Percentiles rank a stretch among this genome's conserved stretches.
Conservation (phyloP, 2,113 vertebrate species). For the Labrus mixtus region DNA sequence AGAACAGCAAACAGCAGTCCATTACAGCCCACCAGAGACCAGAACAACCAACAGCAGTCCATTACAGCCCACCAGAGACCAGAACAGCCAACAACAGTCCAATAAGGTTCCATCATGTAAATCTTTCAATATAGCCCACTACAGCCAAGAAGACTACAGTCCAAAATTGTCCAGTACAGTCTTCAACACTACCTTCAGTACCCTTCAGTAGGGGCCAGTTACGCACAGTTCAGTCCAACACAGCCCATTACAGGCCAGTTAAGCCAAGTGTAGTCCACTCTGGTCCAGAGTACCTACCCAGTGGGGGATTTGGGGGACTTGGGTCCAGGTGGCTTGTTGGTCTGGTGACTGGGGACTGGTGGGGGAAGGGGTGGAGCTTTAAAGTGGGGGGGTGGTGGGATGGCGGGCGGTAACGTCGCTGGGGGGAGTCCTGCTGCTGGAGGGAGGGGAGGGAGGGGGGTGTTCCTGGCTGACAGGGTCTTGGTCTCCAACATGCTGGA, state of each 20-base stretch:
- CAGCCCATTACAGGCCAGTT: too few relatives aligned
- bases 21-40: too few relatives aligned
- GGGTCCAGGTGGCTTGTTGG: slow-evolving; percentile 31
- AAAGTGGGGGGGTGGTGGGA: slow-evolving; percentile 58
- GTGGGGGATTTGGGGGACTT: slow-evolving; percentile 38
- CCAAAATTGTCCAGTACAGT: too few relatives aligned
- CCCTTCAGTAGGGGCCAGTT: too few relatives aligned
- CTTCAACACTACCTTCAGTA: too few relatives aligned
- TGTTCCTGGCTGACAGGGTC: slow-evolving; percentile 32
- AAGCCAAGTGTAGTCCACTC: not conserved
- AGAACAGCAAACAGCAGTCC: too few relatives aligned
- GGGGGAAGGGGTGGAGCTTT: slow-evolving; percentile 56
- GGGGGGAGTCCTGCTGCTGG: slow-evolving; percentile 25
- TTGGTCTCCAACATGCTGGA: slow-evolving; percentile 52
- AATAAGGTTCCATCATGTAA: not conserved
- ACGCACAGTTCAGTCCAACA: too few relatives aligned
- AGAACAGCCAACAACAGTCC: not conserved
- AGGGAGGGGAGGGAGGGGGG: slow-evolving; percentile 68
- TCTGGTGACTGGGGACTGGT: slow-evolving; percentile 48
- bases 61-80: not conserved
- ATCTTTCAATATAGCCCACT: too few relatives aligned
- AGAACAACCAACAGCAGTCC: too few relatives aligned
- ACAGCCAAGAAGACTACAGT: too few relatives aligned
- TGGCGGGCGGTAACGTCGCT: slow-evolving; percentile 5
- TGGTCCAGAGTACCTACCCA: slow-evolving; percentile 42